phyloP scores from a whole-genome alignment of 2,113 vertebrate genomes.

The Gobio gobio region DNA sequence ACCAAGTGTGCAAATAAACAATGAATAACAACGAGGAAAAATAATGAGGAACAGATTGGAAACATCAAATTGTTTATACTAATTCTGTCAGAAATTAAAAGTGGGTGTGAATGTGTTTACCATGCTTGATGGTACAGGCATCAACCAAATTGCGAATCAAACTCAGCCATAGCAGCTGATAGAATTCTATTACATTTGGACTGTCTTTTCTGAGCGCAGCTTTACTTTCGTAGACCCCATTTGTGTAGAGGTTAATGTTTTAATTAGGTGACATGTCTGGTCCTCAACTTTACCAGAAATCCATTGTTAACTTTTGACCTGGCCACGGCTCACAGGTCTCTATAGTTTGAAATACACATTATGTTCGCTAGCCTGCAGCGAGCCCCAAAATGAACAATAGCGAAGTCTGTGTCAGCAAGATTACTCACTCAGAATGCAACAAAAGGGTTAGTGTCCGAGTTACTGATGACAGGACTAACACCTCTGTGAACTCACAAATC shows the following conservation, averaged over 20 bases:
- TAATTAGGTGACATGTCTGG: neutral
- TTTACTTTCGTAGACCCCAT: neutral
- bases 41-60: constrained; percentile 22
- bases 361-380: constrained; percentile 6
- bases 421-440: constrained; percentile 45
- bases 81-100: constrained; percentile 4
- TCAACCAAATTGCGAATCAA: neutral
- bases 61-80: constrained; percentile 11
- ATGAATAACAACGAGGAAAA: constrained; percentile 28
- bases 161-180: neutral
- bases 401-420: constrained; percentile 45
- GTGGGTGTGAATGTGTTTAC: constrained; percentile 6
- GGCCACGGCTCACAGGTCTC: neutral
- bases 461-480: constrained; percentile 15
- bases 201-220: neutral
- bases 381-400: constrained; percentile 50
- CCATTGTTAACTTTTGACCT: constrained; percentile 11
- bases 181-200: neutral
- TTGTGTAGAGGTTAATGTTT: neutral
- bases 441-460: constrained; percentile 40
- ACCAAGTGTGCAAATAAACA: constrained; percentile 19
- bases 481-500: constrained; percentile 16
- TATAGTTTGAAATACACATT: constrained; percentile 13
- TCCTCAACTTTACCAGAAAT: constrained; percentile 81
- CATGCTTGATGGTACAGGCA: neutral